Evolutionary conservation across 2,113 vertebrate genomes (phyloP), one percentile per base, ranked within the genome.

Genomic region (Ictidomys tridecemlineatus): DNA sequence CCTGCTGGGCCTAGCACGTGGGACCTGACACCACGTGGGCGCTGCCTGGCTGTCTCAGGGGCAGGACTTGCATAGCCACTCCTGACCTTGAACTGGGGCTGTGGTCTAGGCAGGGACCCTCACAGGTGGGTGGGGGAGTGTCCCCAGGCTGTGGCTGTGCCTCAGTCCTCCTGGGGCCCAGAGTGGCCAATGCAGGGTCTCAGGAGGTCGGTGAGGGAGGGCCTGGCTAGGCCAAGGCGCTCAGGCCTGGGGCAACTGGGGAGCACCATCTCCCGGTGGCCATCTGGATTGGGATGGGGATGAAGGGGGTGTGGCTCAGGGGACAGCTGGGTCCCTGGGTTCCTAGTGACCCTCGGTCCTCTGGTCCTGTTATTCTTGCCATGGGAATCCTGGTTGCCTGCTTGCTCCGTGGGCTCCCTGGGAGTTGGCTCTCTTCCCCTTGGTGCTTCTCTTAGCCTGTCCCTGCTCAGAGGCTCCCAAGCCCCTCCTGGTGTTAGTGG

Each of bases 21-120:
- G 99, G 99, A 99, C 98, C 98, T 97, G 98, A 98, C 98, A 98
- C 99, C 98, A 97, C 96, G 98, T 99, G 99, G 95, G 95, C 51
- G 58, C 32, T 17, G 97, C 93, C 82, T 85, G 94, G 76, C 96
- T 48, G 42, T 77, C 74, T 93, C 79, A 89, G 51, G 79, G 79
- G 86, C 89, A 84, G 45, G 80, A 65, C n/a, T 12, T 48, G 45
- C 11, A 4, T 30, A 63, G 74, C 67, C 0, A 9, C 94, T 69
- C 76, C 45, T 37, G 70, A 67, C 95, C 88, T 85, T 56, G 89
- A 80, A 37, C 6, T 7, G 73, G 77, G 69, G 17, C 69, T 63
- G 24, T 0, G 37, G 65, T 14, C 2, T 4, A 4, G 0, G 39
- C 14, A n/a, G 37, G 32, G 28, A 1, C n/a, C 51, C 39, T 58